A percentile compares a stretch with the other conserved stretches of the same genome.
Evolutionary conservation across 2,888 invertebrate genomes (phyloP).

Genomic region (Hypercompe scribonia): DNA sequence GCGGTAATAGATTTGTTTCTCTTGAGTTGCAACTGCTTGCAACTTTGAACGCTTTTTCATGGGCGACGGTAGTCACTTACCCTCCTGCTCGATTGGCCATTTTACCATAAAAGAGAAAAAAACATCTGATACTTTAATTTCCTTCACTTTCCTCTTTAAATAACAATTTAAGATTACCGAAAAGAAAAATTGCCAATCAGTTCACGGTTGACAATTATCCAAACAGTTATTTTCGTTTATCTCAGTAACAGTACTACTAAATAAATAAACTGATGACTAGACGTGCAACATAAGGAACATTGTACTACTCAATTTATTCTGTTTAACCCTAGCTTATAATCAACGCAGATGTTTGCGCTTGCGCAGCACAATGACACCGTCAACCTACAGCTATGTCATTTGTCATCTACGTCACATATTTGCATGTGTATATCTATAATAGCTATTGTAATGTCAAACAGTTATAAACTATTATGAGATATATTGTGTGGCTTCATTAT

Average conservation of each 20-base stretch:
- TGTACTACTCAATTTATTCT: neutral
- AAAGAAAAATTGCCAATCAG: neutral
- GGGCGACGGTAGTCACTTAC: too few relatives aligned
- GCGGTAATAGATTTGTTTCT: too few relatives aligned
- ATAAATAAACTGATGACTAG: neutral
- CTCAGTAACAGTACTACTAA: neutral
- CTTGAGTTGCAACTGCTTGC: too few relatives aligned
- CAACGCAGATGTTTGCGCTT: neutral
- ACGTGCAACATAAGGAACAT: neutral
- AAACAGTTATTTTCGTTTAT: neutral
- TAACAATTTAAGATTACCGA: too few relatives aligned
- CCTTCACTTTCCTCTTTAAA: too few relatives aligned
- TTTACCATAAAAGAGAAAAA: too few relatives aligned
- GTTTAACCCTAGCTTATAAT: neutral
- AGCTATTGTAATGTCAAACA: constrained; percentile 1
- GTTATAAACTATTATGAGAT: constrained; percentile 11
- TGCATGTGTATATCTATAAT: neutral
- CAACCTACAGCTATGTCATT: neutral
- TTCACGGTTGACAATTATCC: too few relatives aligned
- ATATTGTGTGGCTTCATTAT: neutral
- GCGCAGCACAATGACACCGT: constrained; percentile 1
- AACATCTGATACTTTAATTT: too few relatives aligned
- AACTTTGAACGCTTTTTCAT: too few relatives aligned
- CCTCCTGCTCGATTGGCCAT: too few relatives aligned
- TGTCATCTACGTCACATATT: constrained; percentile 7